Percentiles rank a stretch among this genome's conserved stretches.
Conservation (phyloP, 2,888 invertebrate genomes). For the Carpatolechia fugitivella region DNA sequence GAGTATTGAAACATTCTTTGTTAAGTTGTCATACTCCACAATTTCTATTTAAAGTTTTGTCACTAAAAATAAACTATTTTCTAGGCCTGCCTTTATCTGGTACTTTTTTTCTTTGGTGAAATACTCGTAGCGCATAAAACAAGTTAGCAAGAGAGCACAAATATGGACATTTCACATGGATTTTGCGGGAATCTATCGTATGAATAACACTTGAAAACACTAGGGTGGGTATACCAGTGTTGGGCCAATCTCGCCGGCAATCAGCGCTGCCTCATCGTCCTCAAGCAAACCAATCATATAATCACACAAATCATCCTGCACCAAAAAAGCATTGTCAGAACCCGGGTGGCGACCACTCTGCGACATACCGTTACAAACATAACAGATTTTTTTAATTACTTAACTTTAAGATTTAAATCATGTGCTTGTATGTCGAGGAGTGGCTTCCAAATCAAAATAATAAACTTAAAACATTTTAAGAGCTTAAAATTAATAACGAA, state of each 20-base stretch:
- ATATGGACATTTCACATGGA: not conserved
- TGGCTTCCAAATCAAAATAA: not conserved
- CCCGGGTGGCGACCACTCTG: constrained; percentile 3
- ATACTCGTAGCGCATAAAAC: too few relatives aligned
- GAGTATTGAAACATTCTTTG: too few relatives aligned
- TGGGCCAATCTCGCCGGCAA: constrained; percentile 70
- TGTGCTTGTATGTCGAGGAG: not conserved
- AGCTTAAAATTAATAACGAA: too few relatives aligned
- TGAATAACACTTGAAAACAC: not conserved
- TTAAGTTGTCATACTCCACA: too few relatives aligned
- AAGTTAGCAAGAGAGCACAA: too few relatives aligned
- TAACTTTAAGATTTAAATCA: too few relatives aligned
- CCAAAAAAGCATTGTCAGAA: constrained; percentile 56
- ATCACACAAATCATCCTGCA: constrained; percentile 79
- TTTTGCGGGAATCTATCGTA: constrained; percentile 20
- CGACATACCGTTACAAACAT: not conserved
- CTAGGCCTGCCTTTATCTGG: too few relatives aligned
- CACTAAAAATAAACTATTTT: too few relatives aligned
- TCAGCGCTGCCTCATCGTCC: constrained; percentile 77
- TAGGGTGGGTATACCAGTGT: constrained; percentile 17
- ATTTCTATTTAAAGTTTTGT: too few relatives aligned
- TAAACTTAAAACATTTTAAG: not conserved
- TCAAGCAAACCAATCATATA: constrained; percentile 79
- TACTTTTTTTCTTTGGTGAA: too few relatives aligned
- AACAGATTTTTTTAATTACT: too few relatives aligned